Evolutionary conservation across 1,140 invertebrate genomes (phyloP).

Genomic region (Teleogryllus occipitalis): DNA sequence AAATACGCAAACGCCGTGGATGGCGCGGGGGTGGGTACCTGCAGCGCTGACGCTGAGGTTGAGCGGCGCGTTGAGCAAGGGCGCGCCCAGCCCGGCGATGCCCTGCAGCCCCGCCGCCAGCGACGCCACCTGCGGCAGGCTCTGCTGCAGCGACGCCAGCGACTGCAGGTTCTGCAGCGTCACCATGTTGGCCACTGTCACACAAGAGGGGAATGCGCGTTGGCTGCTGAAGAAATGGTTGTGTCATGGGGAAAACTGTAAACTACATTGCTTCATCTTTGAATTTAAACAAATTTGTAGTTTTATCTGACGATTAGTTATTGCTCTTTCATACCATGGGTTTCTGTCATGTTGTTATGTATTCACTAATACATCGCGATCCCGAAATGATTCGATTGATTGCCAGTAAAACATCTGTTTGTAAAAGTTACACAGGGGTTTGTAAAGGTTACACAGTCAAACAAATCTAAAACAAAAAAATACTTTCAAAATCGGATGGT

Average conservation of each 20-base stretch:
- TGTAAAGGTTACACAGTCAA: too few relatives aligned
- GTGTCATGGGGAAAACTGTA: background rate
- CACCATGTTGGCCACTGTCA: constrained; percentile 65
- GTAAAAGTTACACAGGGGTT: too few relatives aligned
- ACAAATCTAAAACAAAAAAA: too few relatives aligned
- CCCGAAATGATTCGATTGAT: too few relatives aligned
- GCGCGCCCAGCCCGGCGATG: constrained; percentile 50
- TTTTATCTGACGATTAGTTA: too few relatives aligned
- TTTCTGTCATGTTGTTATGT: too few relatives aligned
- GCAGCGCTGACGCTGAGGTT: constrained; percentile 59
- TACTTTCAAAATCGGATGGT: too few relatives aligned
- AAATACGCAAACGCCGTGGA: too few relatives aligned
- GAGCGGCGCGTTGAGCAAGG: constrained; percentile 58
- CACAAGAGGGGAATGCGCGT: constrained; percentile 10
- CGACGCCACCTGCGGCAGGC: constrained; percentile 56
- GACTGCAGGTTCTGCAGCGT: constrained; percentile 69
- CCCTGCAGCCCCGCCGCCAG: constrained; percentile 61
- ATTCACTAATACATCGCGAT: too few relatives aligned
- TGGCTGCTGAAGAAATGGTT: too few relatives aligned
- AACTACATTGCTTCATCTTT: background rate
- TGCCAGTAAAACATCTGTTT: too few relatives aligned
- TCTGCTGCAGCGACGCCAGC: constrained; percentile 57
- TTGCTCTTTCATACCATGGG: too few relatives aligned
- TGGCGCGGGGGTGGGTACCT: background rate
- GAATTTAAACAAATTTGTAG: background rate